A percentile compares a stretch with the other conserved stretches of the same genome.
These are phyloP conservation scores for Ptilorrhoa leucosticta DNA, from an alignment of 2,113 vertebrate species.

Conservation along the genomic window DNA sequence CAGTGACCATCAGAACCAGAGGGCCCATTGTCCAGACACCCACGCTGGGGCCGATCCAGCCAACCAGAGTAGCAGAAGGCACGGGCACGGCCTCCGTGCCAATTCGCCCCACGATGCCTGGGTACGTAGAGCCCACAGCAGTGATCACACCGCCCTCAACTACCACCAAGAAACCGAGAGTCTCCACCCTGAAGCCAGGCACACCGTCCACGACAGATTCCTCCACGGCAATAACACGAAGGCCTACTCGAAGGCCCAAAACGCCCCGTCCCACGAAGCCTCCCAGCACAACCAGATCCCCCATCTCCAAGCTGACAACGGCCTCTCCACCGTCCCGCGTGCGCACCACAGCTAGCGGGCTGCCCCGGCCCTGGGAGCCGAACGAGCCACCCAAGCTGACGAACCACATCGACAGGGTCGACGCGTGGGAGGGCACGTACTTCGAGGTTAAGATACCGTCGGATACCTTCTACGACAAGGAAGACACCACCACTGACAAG, in stretches of 20 bases:
- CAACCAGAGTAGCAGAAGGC: slow-evolving; percentile 85
- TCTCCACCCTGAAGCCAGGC: slow-evolving; percentile 75
- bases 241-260: slow-evolving; percentile 82
- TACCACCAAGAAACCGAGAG: slow-evolving; percentile 84
- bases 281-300: slow-evolving; percentile 74
- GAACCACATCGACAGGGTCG: slow-evolving; percentile 89
- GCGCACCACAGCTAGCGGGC: slow-evolving; percentile 73
- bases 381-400: slow-evolving; percentile 85
- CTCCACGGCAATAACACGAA: slow-evolving; percentile 73
- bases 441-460: slow-evolving; percentile 94
- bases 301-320: slow-evolving; percentile 79
- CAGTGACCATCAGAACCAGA: slow-evolving; percentile 84
- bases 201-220: slow-evolving; percentile 76
- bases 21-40: slow-evolving; percentile 92
- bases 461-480: slow-evolving; percentile 89
- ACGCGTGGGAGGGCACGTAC: slow-evolving; percentile 92
- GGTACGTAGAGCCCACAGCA: slow-evolving; percentile 84
- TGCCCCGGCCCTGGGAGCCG: slow-evolving; percentile 67
- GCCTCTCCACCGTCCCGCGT: slow-evolving; percentile 77
- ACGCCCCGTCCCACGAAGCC: slow-evolving; percentile 69
- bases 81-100: slow-evolving; percentile 79
- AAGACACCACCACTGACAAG: slow-evolving; percentile 93
- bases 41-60: slow-evolving; percentile 84
- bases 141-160: slow-evolving; percentile 79
- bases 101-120: slow-evolving; percentile 83